Evolutionary conservation across 2,888 invertebrate species (phyloP), one percentile per base, ranked within the genome.

Genomic region (Rhyacophila evoluta): DNA sequence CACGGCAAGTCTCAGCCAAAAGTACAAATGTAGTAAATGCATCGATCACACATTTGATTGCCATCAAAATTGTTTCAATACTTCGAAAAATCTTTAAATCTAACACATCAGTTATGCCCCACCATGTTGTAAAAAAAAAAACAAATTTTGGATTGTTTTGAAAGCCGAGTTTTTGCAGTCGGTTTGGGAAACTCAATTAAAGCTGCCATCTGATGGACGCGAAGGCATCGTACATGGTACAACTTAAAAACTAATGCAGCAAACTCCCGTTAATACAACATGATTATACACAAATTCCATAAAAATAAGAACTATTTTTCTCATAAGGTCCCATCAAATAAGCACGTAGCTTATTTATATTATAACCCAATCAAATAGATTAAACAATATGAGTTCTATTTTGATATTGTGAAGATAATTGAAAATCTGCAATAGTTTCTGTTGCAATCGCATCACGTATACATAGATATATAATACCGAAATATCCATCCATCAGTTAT

Each of bases 171-270:
- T 55, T 55, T 25, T 55, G 55, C 19, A 55, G 19, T 55, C 55
- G 15, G 5, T 55, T 0, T 19, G 15, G 8, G 19, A 25, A 55
- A 2, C 19, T 19, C 55, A 4, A 19, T 55, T 55, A 19, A 55
- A 55, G 55, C 55, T 55, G 55, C 55, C 55, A 55, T 55, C 55
- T 19, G 55, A 55, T 55, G 55, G 55, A 55, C 55, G 25, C 55
- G 55, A 55, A 55, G 55, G 55, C 55, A 55, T 55, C 55, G 55
- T 55, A 55, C 55, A 55, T n/a, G 4, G 55, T 55, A 55, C 55
- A 19, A 55, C 55, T 55, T 55, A 55, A 19, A 25, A 55, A 55
- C 55, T 55, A 55, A 55, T 55, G 25, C 55, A 55, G 55, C 55
- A 25, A 55, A 25, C 55, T 55, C 55, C 19, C 10, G 55, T 25